A percentile compares a stretch with the other conserved stretches of the same genome.
Evolutionary conservation across 2,113 vertebrate species (phyloP).

Genomic region (Podarcis raffonei): DNA sequence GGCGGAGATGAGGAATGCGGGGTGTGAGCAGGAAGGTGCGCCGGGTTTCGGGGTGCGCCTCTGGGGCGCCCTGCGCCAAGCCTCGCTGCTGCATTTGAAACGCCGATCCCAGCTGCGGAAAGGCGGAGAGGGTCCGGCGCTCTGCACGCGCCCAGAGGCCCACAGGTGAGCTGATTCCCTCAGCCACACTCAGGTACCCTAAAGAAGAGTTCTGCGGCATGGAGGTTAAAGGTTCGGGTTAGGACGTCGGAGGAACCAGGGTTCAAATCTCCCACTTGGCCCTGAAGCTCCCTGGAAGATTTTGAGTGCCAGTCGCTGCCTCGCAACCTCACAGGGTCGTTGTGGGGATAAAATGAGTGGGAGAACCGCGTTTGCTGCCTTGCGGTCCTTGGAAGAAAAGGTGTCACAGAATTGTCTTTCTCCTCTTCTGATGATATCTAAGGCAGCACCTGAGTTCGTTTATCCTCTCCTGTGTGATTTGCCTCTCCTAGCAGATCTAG

Average conservation of each 20-base stretch:
- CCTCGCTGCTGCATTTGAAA: background rate
- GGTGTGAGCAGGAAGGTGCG: background rate
- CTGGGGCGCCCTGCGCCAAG: background rate
- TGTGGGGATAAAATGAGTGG: background rate
- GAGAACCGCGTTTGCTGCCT: too few relatives aligned
- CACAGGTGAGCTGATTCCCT: background rate
- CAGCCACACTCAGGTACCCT: background rate
- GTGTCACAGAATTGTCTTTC: too few relatives aligned
- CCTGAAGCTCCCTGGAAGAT: background rate
- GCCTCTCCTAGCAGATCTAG: background rate
- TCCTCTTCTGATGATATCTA: too few relatives aligned
- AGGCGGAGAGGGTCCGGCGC: background rate
- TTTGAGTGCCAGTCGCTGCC: background rate
- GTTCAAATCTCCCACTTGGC: background rate
- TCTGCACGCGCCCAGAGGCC: background rate
- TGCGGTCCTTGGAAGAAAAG: too few relatives aligned
- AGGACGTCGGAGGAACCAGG: background rate
- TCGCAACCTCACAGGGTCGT: background rate
- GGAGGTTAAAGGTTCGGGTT: background rate
- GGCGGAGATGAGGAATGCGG: background rate
- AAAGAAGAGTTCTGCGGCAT: too few relatives aligned
- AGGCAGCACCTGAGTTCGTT: too few relatives aligned
- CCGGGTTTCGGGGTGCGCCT: background rate
- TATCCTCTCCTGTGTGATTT: too few relatives aligned
- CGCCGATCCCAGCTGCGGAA: background rate